Conservation (phyloP, 2,113 vertebrate species). For the Nesoenas mayeri region DNA sequence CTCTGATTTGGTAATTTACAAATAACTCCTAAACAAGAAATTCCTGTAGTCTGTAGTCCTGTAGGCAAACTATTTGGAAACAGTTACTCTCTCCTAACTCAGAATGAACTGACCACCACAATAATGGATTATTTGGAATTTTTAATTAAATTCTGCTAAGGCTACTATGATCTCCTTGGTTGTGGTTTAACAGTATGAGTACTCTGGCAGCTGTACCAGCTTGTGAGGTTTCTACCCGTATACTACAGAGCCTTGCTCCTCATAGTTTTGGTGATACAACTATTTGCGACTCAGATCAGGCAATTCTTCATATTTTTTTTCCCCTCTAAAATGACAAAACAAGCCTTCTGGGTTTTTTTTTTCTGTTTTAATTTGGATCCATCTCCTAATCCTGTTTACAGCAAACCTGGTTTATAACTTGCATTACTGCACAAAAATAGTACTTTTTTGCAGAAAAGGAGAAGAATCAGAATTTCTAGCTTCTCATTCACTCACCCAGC, state of each 20-base stretch:
- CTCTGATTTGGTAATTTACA: background rate
- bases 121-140: background rate
- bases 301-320: background rate
- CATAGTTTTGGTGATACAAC: background rate
- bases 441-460: background rate
- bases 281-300: background rate
- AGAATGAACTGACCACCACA: slow-evolving; percentile 18
- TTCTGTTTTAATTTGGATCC: background rate
- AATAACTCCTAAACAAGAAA: background rate
- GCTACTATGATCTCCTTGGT: background rate
- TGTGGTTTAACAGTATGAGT: background rate
- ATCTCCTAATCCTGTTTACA: background rate
- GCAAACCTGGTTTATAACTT: background rate
- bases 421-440: background rate
- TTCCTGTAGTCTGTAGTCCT: slow-evolving; percentile 2
- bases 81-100: background rate
- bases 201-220: background rate
- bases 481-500: background rate
- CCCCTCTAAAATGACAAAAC: background rate
- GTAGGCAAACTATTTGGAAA: background rate
- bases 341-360: background rate
- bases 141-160: slow-evolving; percentile 38
- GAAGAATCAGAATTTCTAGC: background rate
- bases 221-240: background rate
- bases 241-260: background rate